A percentile compares a stretch with the other conserved stretches of the same genome.
phyloP scores from a whole-genome alignment of 2,797 vertebrate species.

The Threskiornis aethiopicus region DNA sequence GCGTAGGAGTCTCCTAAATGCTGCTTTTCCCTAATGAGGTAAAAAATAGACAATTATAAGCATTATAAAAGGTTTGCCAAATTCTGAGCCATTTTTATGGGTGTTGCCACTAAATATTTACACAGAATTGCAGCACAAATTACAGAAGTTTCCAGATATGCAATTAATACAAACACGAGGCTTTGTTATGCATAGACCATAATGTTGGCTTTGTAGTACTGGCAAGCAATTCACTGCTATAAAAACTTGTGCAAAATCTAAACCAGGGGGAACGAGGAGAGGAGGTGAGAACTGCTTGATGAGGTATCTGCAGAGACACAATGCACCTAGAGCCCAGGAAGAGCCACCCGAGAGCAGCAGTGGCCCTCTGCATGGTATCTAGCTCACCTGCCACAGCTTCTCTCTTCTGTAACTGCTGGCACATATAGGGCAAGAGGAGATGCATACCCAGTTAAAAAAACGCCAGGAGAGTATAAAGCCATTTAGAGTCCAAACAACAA shows the following conservation, averaged over 20 bases:
- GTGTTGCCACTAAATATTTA: neutral
- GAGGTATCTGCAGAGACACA: neutral
- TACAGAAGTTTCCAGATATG: neutral
- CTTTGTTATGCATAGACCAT: neutral
- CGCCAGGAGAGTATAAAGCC: neutral
- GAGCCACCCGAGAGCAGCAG: neutral
- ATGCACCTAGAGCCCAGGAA: neutral
- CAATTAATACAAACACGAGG: neutral
- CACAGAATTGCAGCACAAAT: neutral
- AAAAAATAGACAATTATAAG: neutral
- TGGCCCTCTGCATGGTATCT: neutral
- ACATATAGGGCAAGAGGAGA: neutral
- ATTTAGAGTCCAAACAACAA: neutral
- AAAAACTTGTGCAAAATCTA: neutral
- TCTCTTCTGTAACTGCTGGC: neutral
- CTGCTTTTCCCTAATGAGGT: neutral
- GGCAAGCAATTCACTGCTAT: neutral
- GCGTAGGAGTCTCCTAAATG: neutral
- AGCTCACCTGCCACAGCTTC: neutral
- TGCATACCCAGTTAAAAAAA: neutral
- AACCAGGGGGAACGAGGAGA: neutral
- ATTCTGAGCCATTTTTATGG: neutral
- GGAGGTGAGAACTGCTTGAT: neutral
- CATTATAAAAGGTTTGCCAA: neutral
- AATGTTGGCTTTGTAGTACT: neutral